Conservation (phyloP, 2,797 vertebrate genomes). For the Peromyscus attwateri region DNA sequence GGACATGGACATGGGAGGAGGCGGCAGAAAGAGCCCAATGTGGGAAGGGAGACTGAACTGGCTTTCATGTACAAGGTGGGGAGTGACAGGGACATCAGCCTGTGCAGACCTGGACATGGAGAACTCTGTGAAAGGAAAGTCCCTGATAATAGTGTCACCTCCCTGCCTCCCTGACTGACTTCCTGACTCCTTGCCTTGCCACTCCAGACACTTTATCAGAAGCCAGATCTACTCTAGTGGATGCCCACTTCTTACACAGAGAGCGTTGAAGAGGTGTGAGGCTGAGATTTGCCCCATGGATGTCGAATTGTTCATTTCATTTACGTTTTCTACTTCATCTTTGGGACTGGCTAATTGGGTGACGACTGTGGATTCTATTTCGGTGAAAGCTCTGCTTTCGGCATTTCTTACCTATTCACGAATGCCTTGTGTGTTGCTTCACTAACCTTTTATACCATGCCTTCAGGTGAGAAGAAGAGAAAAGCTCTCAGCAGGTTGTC, state of each 20-base stretch:
- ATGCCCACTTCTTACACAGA: not conserved
- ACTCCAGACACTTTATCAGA: not conserved
- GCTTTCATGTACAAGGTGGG: not conserved
- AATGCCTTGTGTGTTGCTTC: slow-evolving; percentile 64
- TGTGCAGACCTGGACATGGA: not conserved
- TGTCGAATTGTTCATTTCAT: not conserved
- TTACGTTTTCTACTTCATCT: slow-evolving; percentile 20
- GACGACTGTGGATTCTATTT: slow-evolving; percentile 1
- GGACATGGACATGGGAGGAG: not conserved
- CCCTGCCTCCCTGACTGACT: no score
- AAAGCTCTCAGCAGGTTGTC: not conserved
- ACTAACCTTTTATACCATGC: slow-evolving; percentile 52
- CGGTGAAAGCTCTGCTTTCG: slow-evolving; percentile 41
- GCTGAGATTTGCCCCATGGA: not conserved
- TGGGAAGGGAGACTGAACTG: not conserved
- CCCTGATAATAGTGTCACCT: not conserved
- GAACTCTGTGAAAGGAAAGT: not conserved
- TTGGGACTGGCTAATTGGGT: slow-evolving; percentile 19
- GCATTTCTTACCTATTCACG: slow-evolving; percentile 42
- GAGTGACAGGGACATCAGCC: not conserved
- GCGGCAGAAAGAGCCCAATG: not conserved
- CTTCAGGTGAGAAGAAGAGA: slow-evolving; percentile 39
- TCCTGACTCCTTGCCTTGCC: not conserved
- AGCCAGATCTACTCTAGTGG: not conserved
- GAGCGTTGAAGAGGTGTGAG: not conserved